These are phyloP conservation scores for Paracanthobrama guichenoti DNA, from an alignment of 2,113 vertebrate species.

Conservation along the genomic window DNA sequence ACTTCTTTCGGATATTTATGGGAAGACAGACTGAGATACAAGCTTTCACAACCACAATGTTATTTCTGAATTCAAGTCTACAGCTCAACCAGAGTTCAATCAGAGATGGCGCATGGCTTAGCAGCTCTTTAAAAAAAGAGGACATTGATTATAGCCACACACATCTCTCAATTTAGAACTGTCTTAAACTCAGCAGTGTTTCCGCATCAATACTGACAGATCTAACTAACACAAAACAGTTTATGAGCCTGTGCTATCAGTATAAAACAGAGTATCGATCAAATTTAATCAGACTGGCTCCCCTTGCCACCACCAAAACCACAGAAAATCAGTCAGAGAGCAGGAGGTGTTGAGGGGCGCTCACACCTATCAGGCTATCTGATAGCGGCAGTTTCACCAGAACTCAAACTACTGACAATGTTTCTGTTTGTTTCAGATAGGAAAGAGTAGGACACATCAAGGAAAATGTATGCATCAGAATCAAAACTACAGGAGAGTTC, in stretches of 20 bases:
- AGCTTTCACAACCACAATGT: conserved; percentile 4
- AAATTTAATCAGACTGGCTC: conserved; percentile 30
- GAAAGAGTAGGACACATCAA: conserved; percentile 55
- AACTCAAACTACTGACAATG: conserved; percentile 16
- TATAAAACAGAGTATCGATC: not conserved
- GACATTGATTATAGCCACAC: conserved; percentile 14
- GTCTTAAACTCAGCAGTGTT: not conserved
- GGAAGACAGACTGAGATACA: conserved; percentile 9
- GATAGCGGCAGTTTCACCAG: not conserved
- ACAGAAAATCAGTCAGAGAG: conserved; percentile 43
- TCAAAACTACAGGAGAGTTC: conserved; percentile 59
- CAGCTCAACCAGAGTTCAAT: conserved; percentile 11
- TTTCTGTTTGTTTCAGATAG: conserved; percentile 1
- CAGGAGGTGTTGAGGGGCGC: conserved; percentile 1
- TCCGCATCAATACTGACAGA: not conserved
- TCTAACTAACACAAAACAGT: not conserved
- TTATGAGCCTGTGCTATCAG: not conserved
- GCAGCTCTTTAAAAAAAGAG: conserved; percentile 10
- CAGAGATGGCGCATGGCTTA: not conserved
- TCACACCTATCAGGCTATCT: conserved; percentile 30
- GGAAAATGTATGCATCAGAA: conserved; percentile 62
- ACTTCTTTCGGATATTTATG: not conserved
- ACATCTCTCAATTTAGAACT: conserved; percentile 44
- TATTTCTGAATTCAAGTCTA: conserved; percentile 35
- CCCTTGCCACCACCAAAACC: conserved; percentile 30